Conservation (phyloP, 2,888 invertebrate genomes). For the Petrolisthes cinctipes region DNA sequence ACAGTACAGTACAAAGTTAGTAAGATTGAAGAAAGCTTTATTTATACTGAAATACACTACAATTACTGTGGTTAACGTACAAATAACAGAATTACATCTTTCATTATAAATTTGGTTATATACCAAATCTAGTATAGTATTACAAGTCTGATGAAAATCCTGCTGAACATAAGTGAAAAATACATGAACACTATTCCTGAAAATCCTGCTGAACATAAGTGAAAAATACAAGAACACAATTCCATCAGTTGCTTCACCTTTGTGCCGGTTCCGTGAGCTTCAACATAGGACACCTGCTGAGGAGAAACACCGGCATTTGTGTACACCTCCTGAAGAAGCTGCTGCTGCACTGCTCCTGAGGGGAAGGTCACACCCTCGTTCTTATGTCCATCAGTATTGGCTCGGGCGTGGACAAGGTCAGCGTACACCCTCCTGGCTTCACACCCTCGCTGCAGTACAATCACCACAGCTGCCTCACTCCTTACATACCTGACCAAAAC, state of each 20-base stretch:
- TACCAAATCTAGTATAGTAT: too few relatives aligned
- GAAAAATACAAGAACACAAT: too few relatives aligned
- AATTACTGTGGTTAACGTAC: too few relatives aligned
- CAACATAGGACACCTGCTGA: conserved; percentile 87
- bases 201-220: too few relatives aligned
- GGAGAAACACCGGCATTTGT: conserved; percentile 86
- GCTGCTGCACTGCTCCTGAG: conserved; percentile 83
- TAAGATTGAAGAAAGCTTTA: too few relatives aligned
- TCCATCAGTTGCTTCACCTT: conserved; percentile 74
- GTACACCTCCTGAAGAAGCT: conserved; percentile 81
- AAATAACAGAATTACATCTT: too few relatives aligned
- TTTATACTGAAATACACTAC: too few relatives aligned
- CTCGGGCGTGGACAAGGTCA: conserved; percentile 86
- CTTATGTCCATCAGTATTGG: conserved; percentile 94
- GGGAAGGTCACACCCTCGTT: conserved; percentile 91
- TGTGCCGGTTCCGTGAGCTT: conserved; percentile 98
- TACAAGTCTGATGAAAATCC: too few relatives aligned
- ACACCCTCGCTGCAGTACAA: conserved; percentile 84
- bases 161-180: too few relatives aligned
- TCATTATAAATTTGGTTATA: too few relatives aligned
- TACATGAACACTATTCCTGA: too few relatives aligned
- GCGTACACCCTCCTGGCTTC: conserved; percentile 86
- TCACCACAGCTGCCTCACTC: conserved; percentile 86
- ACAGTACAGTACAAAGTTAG: neutral
- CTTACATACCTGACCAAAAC: conserved; percentile 82